Evolutionary conservation across 2,888 invertebrate genomes (phyloP), one percentile per base, ranked within the genome.

Genomic region (Drosophila rellima): DNA sequence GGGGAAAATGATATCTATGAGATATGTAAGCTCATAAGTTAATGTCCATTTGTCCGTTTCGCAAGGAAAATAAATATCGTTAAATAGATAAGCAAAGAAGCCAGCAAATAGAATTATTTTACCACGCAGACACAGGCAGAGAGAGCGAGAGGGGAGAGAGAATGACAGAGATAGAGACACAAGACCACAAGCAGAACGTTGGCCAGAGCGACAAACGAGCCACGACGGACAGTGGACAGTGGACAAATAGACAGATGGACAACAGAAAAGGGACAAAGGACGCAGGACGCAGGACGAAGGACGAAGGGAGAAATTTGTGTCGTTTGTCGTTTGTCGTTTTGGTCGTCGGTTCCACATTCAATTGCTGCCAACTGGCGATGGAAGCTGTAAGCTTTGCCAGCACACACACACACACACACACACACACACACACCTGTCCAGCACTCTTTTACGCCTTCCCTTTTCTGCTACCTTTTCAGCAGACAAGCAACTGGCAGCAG

Each of bases 101-200:
- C 70, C 71, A 80, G 80, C 82, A 82, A 85, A 83, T 85, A 73
- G 75, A 75, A 78, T 75, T 75, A 74, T 74, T 82, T 68, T 62
- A 63, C 60, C 74, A 76, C 55, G 54, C 68, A 65, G 66, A 35
- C 6, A 35, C n/a, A n/a, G 35, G 7, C 7, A n/a, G n/a, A n/a
- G n/a, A 35, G 35, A n/a, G 5, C n/a, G 35, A 7, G n/a, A n/a
- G n/a, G n/a, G n/a, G n/a, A 31, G 11, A 3, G 10, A 2, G 0
- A 31, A 3, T 2, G 31, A 31, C 11, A 31, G 0, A 7, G 6
- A n/a, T 54, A 60, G 39, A 31, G 11, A 31, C 47, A 56, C 23
- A 57, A 18, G 56, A 66, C 54, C 70, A 48, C 56, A 68, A 40
- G 23, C 35, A 62, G 59, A 44, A 55, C 35, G 71, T 65, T 72